Percentiles rank a stretch among this genome's conserved stretches.
Conservation (phyloP, 2,888 invertebrate genomes). For the Harpalus rubripes region DNA sequence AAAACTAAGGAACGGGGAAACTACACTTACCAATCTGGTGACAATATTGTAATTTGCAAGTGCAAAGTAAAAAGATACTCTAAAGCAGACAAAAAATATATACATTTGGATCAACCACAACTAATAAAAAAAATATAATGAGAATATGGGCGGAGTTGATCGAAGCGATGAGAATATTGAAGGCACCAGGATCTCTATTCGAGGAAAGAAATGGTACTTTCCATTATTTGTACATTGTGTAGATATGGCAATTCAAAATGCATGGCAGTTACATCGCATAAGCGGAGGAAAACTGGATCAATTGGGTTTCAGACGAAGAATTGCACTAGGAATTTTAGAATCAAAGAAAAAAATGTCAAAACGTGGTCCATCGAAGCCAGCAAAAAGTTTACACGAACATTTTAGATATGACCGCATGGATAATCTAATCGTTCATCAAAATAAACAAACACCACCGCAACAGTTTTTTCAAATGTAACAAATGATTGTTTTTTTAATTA, state of each 20-base stretch:
- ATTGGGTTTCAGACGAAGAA: constrained; percentile 9
- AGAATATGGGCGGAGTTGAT: constrained; percentile 14
- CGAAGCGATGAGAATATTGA: constrained; percentile 18
- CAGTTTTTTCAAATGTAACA: too few relatives aligned
- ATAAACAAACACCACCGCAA: too few relatives aligned
- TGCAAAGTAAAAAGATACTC: not conserved
- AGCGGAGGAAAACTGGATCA: constrained; percentile 45
- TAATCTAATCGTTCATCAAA: too few relatives aligned
- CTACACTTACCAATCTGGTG: too few relatives aligned
- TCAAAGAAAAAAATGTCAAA: constrained; percentile 8
- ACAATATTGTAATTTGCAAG: not conserved
- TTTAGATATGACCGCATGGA: too few relatives aligned
- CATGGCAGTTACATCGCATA: constrained; percentile 29
- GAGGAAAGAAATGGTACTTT: constrained; percentile 26
- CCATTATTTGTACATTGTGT: constrained; percentile 32
- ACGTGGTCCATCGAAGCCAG: not conserved
- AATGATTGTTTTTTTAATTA: too few relatives aligned
- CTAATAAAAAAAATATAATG: too few relatives aligned
- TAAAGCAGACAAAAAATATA: too few relatives aligned
- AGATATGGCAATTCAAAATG: constrained; percentile 52
- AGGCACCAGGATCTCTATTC: not conserved
- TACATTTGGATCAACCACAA: too few relatives aligned
- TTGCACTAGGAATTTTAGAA: constrained; percentile 37
- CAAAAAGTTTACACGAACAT: too few relatives aligned
- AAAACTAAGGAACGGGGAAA: too few relatives aligned